Conservation (phyloP, 2,797 vertebrate species). For the Danio tinwini region DNA sequence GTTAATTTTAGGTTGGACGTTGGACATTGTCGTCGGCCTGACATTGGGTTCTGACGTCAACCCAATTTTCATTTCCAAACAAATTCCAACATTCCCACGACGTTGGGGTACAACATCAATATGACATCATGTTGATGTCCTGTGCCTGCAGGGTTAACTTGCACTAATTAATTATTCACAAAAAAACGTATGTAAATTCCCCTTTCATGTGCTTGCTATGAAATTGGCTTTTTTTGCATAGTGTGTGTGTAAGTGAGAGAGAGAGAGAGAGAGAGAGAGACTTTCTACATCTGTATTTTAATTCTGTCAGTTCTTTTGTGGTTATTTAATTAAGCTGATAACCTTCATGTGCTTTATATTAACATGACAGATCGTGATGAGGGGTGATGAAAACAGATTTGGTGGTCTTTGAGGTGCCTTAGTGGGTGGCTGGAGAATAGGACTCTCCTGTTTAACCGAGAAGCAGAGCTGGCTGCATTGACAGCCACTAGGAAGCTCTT, state of each 20-base stretch:
- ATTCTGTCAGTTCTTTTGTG: slow-evolving; percentile 22
- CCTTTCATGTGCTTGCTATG: background rate
- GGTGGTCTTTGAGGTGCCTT: slow-evolving; percentile 65
- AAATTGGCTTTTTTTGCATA: slow-evolving; percentile 3
- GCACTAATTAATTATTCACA: too few relatives aligned
- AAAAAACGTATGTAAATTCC: background rate
- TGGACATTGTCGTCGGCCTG: too few relatives aligned
- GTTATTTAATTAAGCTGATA: slow-evolving; percentile 47
- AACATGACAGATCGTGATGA: slow-evolving; percentile 10
- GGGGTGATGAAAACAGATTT: slow-evolving; percentile 40
- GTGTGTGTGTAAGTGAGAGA: background rate
- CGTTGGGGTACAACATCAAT: too few relatives aligned
- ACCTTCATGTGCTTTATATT: slow-evolving; percentile 23
- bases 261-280: background rate
- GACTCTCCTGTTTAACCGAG: slow-evolving; percentile 30
- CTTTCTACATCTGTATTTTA: slow-evolving; percentile 13
- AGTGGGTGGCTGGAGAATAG: slow-evolving; percentile 44
- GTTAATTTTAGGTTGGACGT: too few relatives aligned
- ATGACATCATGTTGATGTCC: too few relatives aligned
- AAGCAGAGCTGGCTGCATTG: slow-evolving; percentile 63
- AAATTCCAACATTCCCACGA: too few relatives aligned
- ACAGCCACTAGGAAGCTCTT: slow-evolving; percentile 71
- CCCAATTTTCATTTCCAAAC: too few relatives aligned
- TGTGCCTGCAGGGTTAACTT: too few relatives aligned
- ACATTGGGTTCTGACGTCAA: too few relatives aligned